These are phyloP conservation scores for Stomorhina lunata DNA, from an alignment of 2,888 invertebrate genomes.

Conservation along the genomic window DNA sequence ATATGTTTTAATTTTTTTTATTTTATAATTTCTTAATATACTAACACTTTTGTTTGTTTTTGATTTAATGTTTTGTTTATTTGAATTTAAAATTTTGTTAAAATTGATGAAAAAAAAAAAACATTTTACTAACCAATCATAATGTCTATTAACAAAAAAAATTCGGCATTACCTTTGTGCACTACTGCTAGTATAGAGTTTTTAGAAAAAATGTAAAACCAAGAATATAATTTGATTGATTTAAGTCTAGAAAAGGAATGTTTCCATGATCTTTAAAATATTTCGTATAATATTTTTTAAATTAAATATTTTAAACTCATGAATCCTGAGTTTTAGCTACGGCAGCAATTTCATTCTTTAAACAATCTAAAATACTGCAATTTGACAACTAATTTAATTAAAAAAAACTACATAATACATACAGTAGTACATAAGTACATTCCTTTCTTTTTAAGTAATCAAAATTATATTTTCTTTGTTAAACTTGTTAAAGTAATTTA, in stretches of 20 bases:
- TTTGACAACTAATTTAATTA: too few relatives aligned
- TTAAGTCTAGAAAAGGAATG: not conserved
- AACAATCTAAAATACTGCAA: too few relatives aligned
- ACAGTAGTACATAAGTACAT: too few relatives aligned
- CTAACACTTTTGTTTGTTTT: slow-evolving; percentile 43
- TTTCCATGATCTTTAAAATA: too few relatives aligned
- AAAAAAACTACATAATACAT: too few relatives aligned
- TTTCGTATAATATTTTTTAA: too few relatives aligned
- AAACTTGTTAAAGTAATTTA: not conserved
- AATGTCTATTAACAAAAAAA: slow-evolving; percentile 37
- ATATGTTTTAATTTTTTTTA: slow-evolving; percentile 1
- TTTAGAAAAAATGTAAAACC: slow-evolving; percentile 14
- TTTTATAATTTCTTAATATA: slow-evolving; percentile 21
- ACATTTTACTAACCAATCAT: slow-evolving; percentile 62
- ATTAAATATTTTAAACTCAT: too few relatives aligned
- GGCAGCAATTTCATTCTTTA: too few relatives aligned
- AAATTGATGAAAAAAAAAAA: slow-evolving; percentile 64
- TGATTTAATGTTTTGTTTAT: slow-evolving; percentile 2
- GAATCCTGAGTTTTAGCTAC: too few relatives aligned
- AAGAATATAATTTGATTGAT: not conserved
- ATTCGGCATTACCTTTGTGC: slow-evolving; percentile 66
- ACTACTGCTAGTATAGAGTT: slow-evolving; percentile 39
- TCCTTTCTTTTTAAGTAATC: not conserved
- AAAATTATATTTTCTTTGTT: not conserved
- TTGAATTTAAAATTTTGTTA: slow-evolving; percentile 44